phyloP scores from a whole-genome alignment of 2,797 vertebrate genomes.

The Scolopax bukidnonensis region DNA sequence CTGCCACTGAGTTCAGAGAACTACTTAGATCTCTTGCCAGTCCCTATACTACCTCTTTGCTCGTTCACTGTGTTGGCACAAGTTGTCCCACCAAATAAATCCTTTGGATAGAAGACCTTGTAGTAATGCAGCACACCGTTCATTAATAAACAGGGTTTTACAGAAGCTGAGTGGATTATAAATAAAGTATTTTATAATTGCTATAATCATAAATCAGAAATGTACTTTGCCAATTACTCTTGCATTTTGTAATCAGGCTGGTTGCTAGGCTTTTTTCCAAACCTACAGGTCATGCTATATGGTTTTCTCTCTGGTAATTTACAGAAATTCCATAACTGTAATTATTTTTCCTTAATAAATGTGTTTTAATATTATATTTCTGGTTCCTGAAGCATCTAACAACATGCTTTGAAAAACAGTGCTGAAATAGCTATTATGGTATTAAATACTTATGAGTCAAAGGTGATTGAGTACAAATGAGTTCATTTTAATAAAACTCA shows the following conservation, averaged over 20 bases:
- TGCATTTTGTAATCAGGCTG: neutral
- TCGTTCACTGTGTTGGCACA: neutral
- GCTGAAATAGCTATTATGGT: neutral
- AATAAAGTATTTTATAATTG: constrained; percentile 9
- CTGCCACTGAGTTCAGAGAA: neutral
- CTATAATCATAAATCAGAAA: constrained; percentile 15
- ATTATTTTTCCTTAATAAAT: constrained; percentile 20
- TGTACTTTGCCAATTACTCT: neutral
- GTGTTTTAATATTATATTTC: neutral
- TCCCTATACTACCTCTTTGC: neutral
- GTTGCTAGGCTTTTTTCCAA: neutral
- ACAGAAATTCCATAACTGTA: neutral
- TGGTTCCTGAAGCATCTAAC: neutral
- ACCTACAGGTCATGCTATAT: neutral
- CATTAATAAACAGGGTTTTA: neutral
- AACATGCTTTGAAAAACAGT: neutral
- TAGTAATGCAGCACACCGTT: neutral
- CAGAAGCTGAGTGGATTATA: neutral
- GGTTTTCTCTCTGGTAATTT: neutral
- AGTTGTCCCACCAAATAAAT: neutral
- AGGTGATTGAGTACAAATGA: neutral
- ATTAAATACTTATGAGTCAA: neutral
- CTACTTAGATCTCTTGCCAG: neutral
- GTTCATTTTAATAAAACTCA: neutral
- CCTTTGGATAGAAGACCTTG: neutral